Conservation (phyloP, 2,113 vertebrate species). For the Clupea harengus region DNA sequence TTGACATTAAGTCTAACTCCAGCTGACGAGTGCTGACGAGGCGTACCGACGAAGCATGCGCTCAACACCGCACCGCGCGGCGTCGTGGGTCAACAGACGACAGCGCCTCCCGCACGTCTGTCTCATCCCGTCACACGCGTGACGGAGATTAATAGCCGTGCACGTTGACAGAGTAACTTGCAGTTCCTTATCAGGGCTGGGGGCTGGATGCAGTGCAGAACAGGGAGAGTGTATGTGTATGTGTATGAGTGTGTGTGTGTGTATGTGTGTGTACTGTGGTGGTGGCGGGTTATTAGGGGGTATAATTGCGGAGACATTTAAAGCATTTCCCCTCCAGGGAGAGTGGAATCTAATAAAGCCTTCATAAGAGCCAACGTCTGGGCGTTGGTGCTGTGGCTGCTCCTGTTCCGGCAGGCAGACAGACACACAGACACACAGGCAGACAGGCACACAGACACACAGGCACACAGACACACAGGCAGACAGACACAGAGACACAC, state of each 20-base stretch:
- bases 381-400: neutral
- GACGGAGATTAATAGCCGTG: slow-evolving; percentile 99
- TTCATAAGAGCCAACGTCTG: slow-evolving; percentile 75
- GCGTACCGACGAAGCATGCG: neutral
- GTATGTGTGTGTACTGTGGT: slow-evolving; percentile 16
- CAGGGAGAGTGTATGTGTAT: neutral
- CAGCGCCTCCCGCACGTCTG: slow-evolving; percentile 65
- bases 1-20: neutral
- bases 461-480: neutral
- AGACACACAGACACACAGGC: neutral
- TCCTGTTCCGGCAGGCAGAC: slow-evolving; percentile 31
- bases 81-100: slow-evolving; percentile 77
- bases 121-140: slow-evolving; percentile 80
- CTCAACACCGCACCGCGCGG: neutral
- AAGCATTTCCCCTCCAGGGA: slow-evolving; percentile 97
- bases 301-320: slow-evolving; percentile 99
- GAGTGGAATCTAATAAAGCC: slow-evolving; percentile 97
- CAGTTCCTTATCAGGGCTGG: slow-evolving; percentile 87
- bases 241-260: slow-evolving; percentile 1
- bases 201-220: neutral
- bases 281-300: slow-evolving; percentile 92
- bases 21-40: neutral
- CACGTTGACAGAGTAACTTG: slow-evolving; percentile 94
- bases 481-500: neutral
- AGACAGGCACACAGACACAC: slow-evolving; percentile 30